A percentile compares a stretch with the other conserved stretches of the same genome.
phyloP scores from a whole-genome alignment of 2,113 vertebrate genomes.

The Tonatia bakeri region DNA sequence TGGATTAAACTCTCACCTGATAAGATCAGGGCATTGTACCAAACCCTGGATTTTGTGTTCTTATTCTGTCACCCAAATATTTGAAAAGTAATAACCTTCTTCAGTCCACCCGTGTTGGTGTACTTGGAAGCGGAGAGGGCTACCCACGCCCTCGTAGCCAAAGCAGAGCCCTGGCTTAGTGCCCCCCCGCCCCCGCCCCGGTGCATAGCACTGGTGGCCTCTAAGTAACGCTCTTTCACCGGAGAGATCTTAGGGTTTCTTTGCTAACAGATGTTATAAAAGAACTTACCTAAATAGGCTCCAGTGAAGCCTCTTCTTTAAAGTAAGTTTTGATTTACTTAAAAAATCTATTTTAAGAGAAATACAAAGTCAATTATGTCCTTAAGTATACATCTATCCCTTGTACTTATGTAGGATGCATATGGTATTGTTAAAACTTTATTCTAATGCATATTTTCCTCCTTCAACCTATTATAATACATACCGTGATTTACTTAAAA shows the following conservation, averaged over 20 bases:
- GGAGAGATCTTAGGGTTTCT: not conserved
- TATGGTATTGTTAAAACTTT: not conserved
- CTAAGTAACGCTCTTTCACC: not conserved
- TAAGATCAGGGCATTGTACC: not conserved
- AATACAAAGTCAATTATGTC: not conserved
- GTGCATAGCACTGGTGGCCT: fast-evolving
- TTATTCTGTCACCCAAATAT: not conserved
- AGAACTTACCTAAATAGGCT: not conserved
- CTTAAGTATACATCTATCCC: not conserved
- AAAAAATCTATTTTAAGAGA: not conserved
- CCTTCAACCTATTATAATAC: not conserved
- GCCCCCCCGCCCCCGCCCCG: not conserved
- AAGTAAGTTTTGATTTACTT: not conserved
- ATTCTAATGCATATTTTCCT: not conserved
- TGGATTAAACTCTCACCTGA: not conserved
- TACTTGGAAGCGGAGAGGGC: not conserved
- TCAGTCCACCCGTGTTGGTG: not conserved
- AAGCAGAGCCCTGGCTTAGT: not conserved
- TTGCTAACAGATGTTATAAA: not conserved
- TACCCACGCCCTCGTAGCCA: not conserved
- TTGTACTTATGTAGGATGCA: not conserved
- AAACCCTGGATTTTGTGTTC: not conserved
- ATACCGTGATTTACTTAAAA: not conserved
- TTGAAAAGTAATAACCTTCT: not conserved
- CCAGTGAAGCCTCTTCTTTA: not conserved